Base-by-base conservation (phyloP, 2,888 invertebrate genomes). In the Lepidocyrtoides sp. region DNA sequence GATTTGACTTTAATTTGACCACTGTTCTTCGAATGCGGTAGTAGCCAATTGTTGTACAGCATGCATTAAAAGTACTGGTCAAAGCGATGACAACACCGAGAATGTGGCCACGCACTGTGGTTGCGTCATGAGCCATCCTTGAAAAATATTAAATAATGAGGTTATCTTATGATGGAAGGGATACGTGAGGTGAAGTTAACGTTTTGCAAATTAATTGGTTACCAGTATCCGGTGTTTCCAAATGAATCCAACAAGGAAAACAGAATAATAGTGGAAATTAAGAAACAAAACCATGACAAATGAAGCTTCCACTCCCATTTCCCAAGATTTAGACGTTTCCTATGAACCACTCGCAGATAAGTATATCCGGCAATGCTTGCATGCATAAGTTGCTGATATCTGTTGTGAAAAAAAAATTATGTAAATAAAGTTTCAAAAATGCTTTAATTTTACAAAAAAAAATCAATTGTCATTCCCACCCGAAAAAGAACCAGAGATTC, bases 311-410 rank as follows among this genome's bases (percentile, higher is more conserved):
- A 91, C 44, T 91, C 89, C 10, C 79, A 66, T 48, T 77, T 79
- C 5, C 91, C 91, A 20, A 91, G 66, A 20, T 91, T 63, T 3
- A 89, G 20, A 0, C 20, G 20, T 14, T 60, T n/a, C 0, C 51
- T 17, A 12, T 51, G 88, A 4, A 91, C 91, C 14, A 91, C 69
- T 23, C 77, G 41, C 0, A 89, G 41, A 69, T 91, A 91, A 17
- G 81, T 81, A 77, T 89, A 91, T 8, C 48, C 36, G 20, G 91
- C 79, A 10, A 91, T 32, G 20, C 84, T 69, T 0, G 81, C 84
- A 17, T 91, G 88, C 91, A 91, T 89, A 36, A 91, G 7, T 83
- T 91, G 91, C 54, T 88, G 91, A 77, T 91, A 91, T 12, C 91
- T 91, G 29, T 7, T 29, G 26, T 12, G 2, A 51, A 51, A 66